A percentile compares a stretch with the other conserved stretches of the same genome.
These are phyloP conservation scores for Ruditapes philippinarum DNA, from an alignment of 1,140 invertebrate genomes.

Conservation along the genomic window DNA sequence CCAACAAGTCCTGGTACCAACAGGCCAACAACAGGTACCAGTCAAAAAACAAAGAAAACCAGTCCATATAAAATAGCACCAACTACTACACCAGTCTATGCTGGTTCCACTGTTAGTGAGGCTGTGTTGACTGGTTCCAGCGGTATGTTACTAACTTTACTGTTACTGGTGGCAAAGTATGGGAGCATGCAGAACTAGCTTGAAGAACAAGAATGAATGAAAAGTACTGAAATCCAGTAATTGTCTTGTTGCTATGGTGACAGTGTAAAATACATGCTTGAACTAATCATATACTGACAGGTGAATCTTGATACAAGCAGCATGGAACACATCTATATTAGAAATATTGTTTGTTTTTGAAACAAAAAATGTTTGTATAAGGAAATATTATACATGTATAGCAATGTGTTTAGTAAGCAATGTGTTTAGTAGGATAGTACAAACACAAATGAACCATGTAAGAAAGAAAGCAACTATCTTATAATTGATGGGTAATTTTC, in stretches of 20 bases:
- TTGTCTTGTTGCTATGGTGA: not conserved
- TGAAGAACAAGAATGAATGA: not conserved
- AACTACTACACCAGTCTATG: not conserved
- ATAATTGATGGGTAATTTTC: no score
- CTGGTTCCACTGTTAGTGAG: slow-evolving; percentile 6
- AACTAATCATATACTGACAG: not conserved
- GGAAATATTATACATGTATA: no score
- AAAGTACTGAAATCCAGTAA: not conserved
- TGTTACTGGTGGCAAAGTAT: slow-evolving; percentile 25
- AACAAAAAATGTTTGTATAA: not conserved
- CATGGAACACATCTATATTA: not conserved
- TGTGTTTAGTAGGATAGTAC: no score
- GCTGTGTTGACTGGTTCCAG: not conserved
- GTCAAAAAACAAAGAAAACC: not conserved
- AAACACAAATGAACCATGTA: no score
- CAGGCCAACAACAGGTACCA: not conserved
- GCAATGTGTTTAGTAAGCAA: no score
- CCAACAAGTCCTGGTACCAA: not conserved
- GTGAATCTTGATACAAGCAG: not conserved
- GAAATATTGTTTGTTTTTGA: not conserved
- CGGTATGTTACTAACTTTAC: slow-evolving; percentile 23
- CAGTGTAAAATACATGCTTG: not conserved
- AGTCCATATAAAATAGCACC: not conserved
- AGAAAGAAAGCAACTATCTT: no score
- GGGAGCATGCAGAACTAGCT: slow-evolving; percentile 26